Conservation (phyloP, 2,113 vertebrate species). For the Piaya cayana region DNA sequence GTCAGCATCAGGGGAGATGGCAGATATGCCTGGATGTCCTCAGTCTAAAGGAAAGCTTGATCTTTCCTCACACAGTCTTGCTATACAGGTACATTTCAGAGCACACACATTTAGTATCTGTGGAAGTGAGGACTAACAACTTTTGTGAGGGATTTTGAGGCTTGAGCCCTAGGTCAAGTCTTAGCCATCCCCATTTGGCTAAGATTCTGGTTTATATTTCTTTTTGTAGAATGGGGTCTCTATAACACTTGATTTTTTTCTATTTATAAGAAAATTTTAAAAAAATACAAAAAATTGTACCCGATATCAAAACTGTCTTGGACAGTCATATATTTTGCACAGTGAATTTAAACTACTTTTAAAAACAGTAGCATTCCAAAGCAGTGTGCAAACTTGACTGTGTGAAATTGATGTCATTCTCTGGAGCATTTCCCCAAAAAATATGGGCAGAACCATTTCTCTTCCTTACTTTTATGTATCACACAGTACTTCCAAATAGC, state of each 20-base stretch:
- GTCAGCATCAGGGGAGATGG: not conserved
- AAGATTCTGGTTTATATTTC: not conserved
- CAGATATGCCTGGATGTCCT: not conserved
- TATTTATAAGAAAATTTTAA: too few relatives aligned
- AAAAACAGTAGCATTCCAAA: not conserved
- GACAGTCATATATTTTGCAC: not conserved
- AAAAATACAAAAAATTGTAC: not conserved
- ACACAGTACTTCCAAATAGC: not conserved
- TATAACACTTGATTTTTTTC: not conserved
- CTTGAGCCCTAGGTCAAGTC: not conserved
- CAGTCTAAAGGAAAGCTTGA: not conserved
- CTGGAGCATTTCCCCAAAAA: not conserved
- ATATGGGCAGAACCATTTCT: not conserved
- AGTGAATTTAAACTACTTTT: not conserved
- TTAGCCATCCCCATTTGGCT: not conserved
- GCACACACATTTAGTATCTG: fast-evolving
- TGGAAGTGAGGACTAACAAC: not conserved
- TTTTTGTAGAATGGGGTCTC: not conserved
- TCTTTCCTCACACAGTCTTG: not conserved
- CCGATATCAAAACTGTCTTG: not conserved
- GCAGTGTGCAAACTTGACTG: not conserved
- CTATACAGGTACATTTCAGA: not conserved
- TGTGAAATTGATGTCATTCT: not conserved
- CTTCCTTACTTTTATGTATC: not conserved
- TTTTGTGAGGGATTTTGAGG: not conserved